Evolutionary conservation across 2,797 vertebrate species (phyloP), one percentile per base, ranked within the genome.

Genomic region (Gallinago stenura): DNA sequence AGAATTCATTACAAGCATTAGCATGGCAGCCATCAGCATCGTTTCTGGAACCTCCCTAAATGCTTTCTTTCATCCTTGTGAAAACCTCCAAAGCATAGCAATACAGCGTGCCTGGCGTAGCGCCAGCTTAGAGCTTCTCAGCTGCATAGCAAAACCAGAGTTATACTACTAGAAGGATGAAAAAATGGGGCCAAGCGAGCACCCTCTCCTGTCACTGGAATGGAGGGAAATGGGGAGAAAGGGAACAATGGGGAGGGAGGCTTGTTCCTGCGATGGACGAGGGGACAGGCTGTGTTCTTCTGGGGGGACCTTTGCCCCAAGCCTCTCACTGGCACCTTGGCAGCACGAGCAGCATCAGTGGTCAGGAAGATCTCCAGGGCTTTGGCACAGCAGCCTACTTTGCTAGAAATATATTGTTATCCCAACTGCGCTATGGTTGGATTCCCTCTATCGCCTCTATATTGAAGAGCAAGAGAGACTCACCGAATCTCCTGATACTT

Each of bases 1-100:
- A 94, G 94, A 97, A 97, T 97, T 95, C 94, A 97, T 96, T 95
- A 97, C 86, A 93, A 97, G 93, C 91, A 96, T 97, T 97, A 96
- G 96, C 95, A 95, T 97, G 96, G 94, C 94, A 96, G 93, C 95
- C 95, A 95, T 95, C 95, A 95, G 93, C 93, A 89, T 73, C 70
- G 2, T 97, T 94, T 96, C 93, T 97, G 95, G 94, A 97, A 89
- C 93, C 94, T 94, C 94, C 94, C 95, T 97, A 96, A 97, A 96
- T 95, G 96, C 91, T 92, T 93, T 68, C 90, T 96, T 97, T 96
- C 96, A 97, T 95, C 90, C 93, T 77, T 64, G 68, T 94, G 91
- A 82, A 96, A 95, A 65, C 77, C 93, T 91, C 96, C 91, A 77
- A 96, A 97, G 96, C 93, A 90, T 22, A 96, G 92, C 93, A 96